These are phyloP conservation scores for Harpegnathos saltator DNA, from an alignment of 1,140 invertebrate genomes.

Conservation along the genomic window DNA sequence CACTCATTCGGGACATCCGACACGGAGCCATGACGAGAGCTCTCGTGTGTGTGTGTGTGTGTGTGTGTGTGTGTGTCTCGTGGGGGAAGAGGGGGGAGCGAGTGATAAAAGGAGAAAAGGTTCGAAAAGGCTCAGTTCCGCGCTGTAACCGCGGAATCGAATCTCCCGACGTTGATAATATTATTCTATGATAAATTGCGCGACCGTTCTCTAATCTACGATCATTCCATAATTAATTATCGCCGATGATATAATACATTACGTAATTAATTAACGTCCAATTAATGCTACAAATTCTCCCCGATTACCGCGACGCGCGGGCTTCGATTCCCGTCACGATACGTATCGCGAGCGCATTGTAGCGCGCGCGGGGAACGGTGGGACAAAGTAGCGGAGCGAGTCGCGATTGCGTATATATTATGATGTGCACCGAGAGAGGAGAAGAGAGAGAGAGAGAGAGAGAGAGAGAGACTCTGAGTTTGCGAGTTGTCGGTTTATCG, in stretches of 20 bases:
- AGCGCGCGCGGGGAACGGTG: background rate
- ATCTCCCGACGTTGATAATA: background rate
- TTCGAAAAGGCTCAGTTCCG: too few species aligned
- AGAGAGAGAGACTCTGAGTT: background rate
- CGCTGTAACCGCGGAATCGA: too few species aligned
- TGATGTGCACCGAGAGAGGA: background rate
- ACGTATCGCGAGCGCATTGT: too few species aligned
- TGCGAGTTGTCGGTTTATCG: conserved; percentile 32
- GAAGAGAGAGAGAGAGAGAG: background rate
- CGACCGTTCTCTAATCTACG: background rate
- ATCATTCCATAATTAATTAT: conserved; percentile 14
- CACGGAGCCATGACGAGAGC: background rate
- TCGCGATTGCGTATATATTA: background rate
- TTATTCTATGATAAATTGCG: background rate
- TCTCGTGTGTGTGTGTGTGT: too few species aligned
- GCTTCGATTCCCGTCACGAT: background rate
- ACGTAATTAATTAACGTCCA: conserved; percentile 13
- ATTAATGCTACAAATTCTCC: background rate
- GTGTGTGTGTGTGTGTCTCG: too few species aligned
- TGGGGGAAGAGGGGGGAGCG: background rate
- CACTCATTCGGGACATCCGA: too few species aligned
- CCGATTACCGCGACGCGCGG: background rate
- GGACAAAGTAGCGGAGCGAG: background rate
- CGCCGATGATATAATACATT: background rate
- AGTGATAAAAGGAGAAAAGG: too few species aligned